Base-by-base conservation (phyloP, 23 tunicate species). In the Halocynthia roretzi region DNA sequence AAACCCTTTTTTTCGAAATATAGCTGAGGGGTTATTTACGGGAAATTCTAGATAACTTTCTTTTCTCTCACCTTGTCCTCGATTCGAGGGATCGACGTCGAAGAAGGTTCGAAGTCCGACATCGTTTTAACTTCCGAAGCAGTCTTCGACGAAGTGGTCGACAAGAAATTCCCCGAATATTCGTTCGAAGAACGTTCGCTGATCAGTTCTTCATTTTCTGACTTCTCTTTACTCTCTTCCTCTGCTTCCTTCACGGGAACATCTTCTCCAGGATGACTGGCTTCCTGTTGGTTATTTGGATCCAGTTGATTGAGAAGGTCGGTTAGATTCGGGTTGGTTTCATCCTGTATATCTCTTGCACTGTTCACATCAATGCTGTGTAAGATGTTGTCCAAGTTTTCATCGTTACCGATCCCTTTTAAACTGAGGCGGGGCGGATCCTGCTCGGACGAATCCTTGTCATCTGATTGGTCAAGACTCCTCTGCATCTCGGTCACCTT, bases 61-160 rank as follows among this genome's bases (percentile, higher is more conserved):
- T 31, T 31, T 31, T 31, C 44, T 60, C 17, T 10, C 64, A 74
- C 78, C 62, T 74, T 74, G 22, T 74, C 78, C 10, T 74, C 78
- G 0, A 74, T 74, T 44, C 56, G 55, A 8, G 78, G 78, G 8
- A 56, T 56, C 2, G 78, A 74, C 1, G 78, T 74, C 5, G 78
- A 74, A 54, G 78, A 54, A 8, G 61, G 78, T 18, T 74, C 78
- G 21, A 54, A 74, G 6, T 74, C 78, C 18, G 78, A 74, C 78
- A 74, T 74, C 2, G 78, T 74, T 56, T 74, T 74, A 18, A 74
- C 78, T 54, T 74, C 78, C n/a, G 78, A 74, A 11, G 78, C 78
- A 10, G 70, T 65, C 31, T 65, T 65, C 10, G 70, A 65, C 22
- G 22, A 40, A 0, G 70, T 10, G 8, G 78, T 54, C 8, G 78